Conservation (phyloP, 2,797 vertebrate species). For the Bovichtus diacanthus region DNA sequence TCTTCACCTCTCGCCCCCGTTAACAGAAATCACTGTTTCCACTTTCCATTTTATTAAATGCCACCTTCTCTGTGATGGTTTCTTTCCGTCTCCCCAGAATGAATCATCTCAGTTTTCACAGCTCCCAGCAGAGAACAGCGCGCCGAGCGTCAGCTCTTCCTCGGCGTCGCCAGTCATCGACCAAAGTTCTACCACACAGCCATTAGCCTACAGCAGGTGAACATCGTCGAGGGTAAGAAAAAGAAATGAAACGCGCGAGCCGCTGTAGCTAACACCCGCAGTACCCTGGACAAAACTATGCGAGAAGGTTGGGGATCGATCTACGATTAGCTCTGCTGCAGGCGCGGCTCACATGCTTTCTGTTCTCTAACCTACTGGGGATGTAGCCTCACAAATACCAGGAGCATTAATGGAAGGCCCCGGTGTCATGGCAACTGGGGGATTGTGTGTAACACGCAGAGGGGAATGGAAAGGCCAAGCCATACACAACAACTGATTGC, state of each 20-base stretch:
- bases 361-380: slow-evolving; percentile 62
- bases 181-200: not conserved
- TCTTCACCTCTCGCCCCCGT: slow-evolving; percentile 29
- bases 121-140: not conserved
- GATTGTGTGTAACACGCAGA: slow-evolving; percentile 74
- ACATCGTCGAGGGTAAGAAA: not conserved
- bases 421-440: slow-evolving; percentile 82
- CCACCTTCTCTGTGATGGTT: slow-evolving; percentile 2
- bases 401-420: slow-evolving; percentile 77
- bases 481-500: slow-evolving; percentile 48
- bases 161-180: slow-evolving; percentile 19
- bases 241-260: not conserved
- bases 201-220: slow-evolving; percentile 17
- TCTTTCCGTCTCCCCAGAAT: slow-evolving; percentile 24
- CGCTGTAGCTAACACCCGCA: not conserved
- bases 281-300: slow-evolving; percentile 1
- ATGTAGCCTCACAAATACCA: slow-evolving; percentile 74
- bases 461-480: slow-evolving; percentile 65
- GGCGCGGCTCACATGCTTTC: slow-evolving; percentile 36
- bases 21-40: slow-evolving; percentile 48
- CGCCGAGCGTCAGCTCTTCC: slow-evolving; percentile 11
- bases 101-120: slow-evolving; percentile 40
- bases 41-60: not conserved
- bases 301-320: slow-evolving; percentile 36
- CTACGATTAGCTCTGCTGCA: slow-evolving; percentile 48